Evolutionary conservation across 2,113 vertebrate genomes (phyloP), one percentile per base, ranked within the genome.

Genomic region (Limanda limanda): DNA sequence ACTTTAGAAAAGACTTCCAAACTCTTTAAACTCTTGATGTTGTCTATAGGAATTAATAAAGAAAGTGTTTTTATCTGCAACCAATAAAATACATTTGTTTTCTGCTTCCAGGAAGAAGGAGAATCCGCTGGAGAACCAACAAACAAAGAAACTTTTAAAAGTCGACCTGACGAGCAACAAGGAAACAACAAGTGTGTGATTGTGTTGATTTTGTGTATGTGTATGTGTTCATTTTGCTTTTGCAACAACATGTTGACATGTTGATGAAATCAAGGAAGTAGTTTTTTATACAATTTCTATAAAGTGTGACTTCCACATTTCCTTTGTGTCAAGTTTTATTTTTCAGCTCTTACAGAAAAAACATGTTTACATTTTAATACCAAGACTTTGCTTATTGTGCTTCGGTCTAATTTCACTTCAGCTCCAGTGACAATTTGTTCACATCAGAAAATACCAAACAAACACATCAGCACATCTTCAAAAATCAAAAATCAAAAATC

Each of bases 51-150:
- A 31, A 31, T 31, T 7, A 31, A 31, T 31, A 0, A 31, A 31
- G 31, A 31, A 31, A 6, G 31, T 31, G 31, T 31, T 31, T 31
- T 7, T 31, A 31, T 31, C 6, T 8, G 7, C 31, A 1, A 1
- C 5, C 5, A 31, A 31, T 31, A 37, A 42, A 42, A 12, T 42
- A 42, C 40, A 13, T 42, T 42, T 47, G 70, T 12, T 68, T 42
- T 60, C 20, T 61, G 18, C 8, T 55, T 14, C 0, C 74, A 94
- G 93, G 78, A 86, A 87, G 72, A 90, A 86, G 55, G 67, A n/a
- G 23, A 60, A 55, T 3, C 10, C 21, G 0, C 9, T 24, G 66
- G 84, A 89, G 4, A 90, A 25, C 57, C 74, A 80, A 51, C 84
- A 91, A 78, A 55, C 71, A 70, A 83, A 77, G 59, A 82, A 71